phyloP scores from a whole-genome alignment of 2,888 invertebrate species.

The Idaea dimidiata region DNA sequence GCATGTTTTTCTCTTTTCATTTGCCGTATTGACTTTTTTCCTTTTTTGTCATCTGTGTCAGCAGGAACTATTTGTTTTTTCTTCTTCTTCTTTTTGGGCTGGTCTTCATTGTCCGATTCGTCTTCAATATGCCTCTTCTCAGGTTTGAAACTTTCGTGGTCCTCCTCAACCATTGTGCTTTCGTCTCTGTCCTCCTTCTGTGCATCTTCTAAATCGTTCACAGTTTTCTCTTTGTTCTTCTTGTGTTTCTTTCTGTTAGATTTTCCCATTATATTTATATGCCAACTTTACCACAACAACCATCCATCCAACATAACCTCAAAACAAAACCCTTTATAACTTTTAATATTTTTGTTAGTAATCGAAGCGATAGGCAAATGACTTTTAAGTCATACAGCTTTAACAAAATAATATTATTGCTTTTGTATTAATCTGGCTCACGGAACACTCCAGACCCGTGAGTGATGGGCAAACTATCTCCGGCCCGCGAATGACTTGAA shows the following conservation, averaged over 20 bases:
- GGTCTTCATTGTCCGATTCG: conserved; percentile 50
- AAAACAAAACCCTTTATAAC: background rate
- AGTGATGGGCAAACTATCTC: no score
- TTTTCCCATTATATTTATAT: conserved; percentile 39
- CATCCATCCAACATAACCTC: background rate
- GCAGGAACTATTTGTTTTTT: conserved; percentile 45
- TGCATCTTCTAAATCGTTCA: conserved; percentile 17
- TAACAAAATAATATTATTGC: no score
- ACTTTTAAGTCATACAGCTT: no score
- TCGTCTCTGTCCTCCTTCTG: conserved; percentile 26
- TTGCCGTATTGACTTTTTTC: conserved; percentile 83
- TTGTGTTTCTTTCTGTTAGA: conserved; percentile 45
- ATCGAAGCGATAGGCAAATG: no score
- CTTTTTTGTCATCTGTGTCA: conserved; percentile 59
- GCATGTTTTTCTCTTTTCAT: conserved; percentile 83
- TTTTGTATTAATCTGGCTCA: no score
- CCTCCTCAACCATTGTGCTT: conserved; percentile 25
- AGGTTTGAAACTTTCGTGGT: conserved; percentile 23
- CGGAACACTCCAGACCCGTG: no score
- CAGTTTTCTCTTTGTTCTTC: conserved; percentile 34
- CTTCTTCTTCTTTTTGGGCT: conserved; percentile 58
- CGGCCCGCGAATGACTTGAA: no score
- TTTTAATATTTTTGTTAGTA: background rate
- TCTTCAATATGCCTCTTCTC: conserved; percentile 37
- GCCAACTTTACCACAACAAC: background rate